Evolutionary conservation across 2,888 invertebrate species (phyloP), one percentile per base, ranked within the genome.

Genomic region (Xestobium rufovillosum): DNA sequence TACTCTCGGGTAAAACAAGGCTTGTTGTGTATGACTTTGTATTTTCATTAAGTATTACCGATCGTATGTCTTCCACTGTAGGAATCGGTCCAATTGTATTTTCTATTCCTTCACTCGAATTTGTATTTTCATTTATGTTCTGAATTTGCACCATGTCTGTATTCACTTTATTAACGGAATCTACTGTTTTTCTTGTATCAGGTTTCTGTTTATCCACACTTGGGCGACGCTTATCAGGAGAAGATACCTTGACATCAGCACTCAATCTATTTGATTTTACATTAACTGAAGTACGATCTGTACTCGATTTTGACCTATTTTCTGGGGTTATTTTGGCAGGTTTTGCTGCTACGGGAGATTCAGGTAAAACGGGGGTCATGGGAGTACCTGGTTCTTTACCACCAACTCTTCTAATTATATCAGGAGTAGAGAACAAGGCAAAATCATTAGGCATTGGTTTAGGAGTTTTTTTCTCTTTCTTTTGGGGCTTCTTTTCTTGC

Each of bases 371-470:
- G 9, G 58, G 44, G 10, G 54, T 47, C 13, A 50, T 45, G 25
- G 59, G 50, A 14, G 60, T 56, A 6, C 51, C 47, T 3, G 57
- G 44, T 15, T 57, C 56, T 39, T 66, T 58, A 11, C 68, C 47
- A 28, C 52, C 59, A 10, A 83, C 80, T 50, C 83, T 70, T 50
- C 82, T 70, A 39, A 83, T 83, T 35, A 84, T 82, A 68, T 85
- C 85, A 12, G 85, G 84, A 26, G 83, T 78, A 3, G 84, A 83
- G 60, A 85, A 84, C 39, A 85, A 62, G 23, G 82, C 80, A 39
- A 83, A 74, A 71, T 77, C 77, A 54, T 77, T 76, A 19, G 64
- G 50, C 67, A 64, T 47, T 63, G 65, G 65, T 63, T 75, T 76
- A 1, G 66, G 52, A 16, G 63, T 52, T 48, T 67, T 64, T 57